phyloP scores from a whole-genome alignment of 2,888 invertebrate species.

The Timandra comae region DNA sequence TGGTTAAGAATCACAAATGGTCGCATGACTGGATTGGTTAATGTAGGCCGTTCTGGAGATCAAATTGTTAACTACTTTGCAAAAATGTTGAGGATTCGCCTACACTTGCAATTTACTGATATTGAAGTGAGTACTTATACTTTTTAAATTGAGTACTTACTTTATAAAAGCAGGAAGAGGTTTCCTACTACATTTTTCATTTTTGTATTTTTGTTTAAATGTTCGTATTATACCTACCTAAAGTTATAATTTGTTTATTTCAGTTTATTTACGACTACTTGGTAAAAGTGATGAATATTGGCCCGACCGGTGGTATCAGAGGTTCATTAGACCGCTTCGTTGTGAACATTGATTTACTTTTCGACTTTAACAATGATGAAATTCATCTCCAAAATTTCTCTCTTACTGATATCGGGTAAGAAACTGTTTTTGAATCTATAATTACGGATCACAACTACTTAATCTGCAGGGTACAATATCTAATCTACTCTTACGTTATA shows the following conservation, averaged over 20 bases:
- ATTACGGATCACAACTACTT: neutral
- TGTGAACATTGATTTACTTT: constrained; percentile 50
- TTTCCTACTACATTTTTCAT: too few species aligned
- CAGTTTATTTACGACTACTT: constrained; percentile 71
- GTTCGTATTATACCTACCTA: neutral
- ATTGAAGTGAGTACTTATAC: constrained; percentile 46
- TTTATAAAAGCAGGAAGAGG: too few species aligned
- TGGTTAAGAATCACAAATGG: constrained; percentile 66
- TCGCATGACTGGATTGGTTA: constrained; percentile 60
- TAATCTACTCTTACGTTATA: too few species aligned
- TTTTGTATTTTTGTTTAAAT: too few species aligned
- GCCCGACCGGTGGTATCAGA: constrained; percentile 67
- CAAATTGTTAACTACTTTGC: constrained; percentile 62
- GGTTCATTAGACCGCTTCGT: constrained; percentile 57
- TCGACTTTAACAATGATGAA: constrained; percentile 72
- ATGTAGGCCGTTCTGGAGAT: constrained; percentile 63
- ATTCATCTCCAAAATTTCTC: constrained; percentile 64
- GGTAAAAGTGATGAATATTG: constrained; percentile 69
- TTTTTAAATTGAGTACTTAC: too few species aligned
- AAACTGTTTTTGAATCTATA: neutral
- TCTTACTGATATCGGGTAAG: constrained; percentile 60
- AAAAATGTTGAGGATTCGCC: constrained; percentile 62
- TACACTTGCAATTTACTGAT: constrained; percentile 51
- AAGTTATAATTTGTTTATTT: constrained; percentile 17
- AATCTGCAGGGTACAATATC: neutral